These are phyloP conservation scores for Brachyhypopomus gauderio DNA, from an alignment of 2,113 vertebrate species.

Conservation along the genomic window DNA sequence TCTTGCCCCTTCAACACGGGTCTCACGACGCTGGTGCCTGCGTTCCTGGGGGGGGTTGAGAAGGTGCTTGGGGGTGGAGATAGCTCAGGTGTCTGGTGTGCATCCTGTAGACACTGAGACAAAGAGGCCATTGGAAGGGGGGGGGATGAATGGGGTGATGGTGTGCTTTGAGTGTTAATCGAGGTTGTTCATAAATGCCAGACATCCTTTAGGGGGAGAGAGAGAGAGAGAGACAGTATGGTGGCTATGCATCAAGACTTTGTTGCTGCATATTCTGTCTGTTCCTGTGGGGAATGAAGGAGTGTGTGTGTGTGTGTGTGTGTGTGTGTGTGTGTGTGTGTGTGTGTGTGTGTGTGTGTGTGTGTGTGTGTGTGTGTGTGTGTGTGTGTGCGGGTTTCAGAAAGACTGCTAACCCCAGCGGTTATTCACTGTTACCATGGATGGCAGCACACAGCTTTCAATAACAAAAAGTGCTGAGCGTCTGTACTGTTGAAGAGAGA, in stretches of 20 bases:
- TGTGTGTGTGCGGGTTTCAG: conserved; percentile 34
- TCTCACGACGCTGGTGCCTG: neutral
- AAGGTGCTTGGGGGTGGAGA: no score
- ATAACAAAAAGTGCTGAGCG: conserved; percentile 48
- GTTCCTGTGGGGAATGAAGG: conserved; percentile 9
- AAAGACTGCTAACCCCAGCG: conserved; percentile 41
- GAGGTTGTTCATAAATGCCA: conserved; percentile 31
- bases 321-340: conserved; percentile 21
- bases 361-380: neutral
- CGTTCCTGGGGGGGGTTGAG: neutral
- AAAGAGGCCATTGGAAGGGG: conserved; percentile 21
- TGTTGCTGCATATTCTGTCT: conserved; percentile 12
- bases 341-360: conserved; percentile 15
- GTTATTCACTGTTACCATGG: conserved; percentile 35
- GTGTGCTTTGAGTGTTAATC: conserved; percentile 12
- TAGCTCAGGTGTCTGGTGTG: no score
- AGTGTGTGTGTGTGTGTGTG: neutral
- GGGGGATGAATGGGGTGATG: conserved; percentile 8
- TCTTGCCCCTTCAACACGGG: neutral
- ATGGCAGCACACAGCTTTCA: conserved; percentile 46
- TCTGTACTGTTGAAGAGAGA: conserved; percentile 39
- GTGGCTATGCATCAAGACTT: neutral
- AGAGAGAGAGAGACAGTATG: neutral
- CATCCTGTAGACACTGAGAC: neutral
- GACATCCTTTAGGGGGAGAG: neutral